Evolutionary conservation across 2,888 invertebrate species (phyloP).

Genomic region (Amiota communis): DNA sequence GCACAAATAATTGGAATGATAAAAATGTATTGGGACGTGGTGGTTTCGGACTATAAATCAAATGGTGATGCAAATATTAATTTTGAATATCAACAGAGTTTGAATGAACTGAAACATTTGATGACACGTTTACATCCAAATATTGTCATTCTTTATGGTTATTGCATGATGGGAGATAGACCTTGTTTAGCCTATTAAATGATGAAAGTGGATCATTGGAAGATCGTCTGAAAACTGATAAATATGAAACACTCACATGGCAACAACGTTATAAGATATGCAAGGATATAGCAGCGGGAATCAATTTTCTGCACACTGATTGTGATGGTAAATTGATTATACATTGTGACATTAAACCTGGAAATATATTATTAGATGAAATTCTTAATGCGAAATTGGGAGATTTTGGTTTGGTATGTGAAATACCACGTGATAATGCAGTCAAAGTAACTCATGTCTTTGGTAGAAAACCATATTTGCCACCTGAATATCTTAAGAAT

Average conservation of each 20-base stretch:
- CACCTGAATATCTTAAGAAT: constrained; percentile 87
- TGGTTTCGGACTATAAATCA: constrained; percentile 84
- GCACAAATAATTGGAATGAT: constrained; percentile 86
- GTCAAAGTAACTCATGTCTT: constrained; percentile 78
- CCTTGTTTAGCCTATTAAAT: constrained; percentile 94
- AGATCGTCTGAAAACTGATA: constrained; percentile 78
- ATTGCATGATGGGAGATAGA: constrained; percentile 81
- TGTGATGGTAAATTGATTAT: constrained; percentile 84
- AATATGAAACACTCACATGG: constrained; percentile 81
- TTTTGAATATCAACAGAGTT: constrained; percentile 79
- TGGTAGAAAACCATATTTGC: constrained; percentile 95
- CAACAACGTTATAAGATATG: constrained; percentile 85
- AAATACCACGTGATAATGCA: constrained; percentile 72
- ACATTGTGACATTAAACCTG: constrained; percentile 97
- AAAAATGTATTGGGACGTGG: constrained; percentile 85
- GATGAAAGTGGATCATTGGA: constrained; percentile 94
- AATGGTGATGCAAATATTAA: constrained; percentile 65
- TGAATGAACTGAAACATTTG: constrained; percentile 83
- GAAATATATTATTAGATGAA: constrained; percentile 92
- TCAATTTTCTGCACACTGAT: constrained; percentile 90
- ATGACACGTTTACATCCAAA: constrained; percentile 92
- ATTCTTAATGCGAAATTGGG: constrained; percentile 93
- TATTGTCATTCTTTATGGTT: constrained; percentile 90
- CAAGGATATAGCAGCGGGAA: constrained; percentile 89
- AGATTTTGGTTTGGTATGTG: constrained; percentile 94